phyloP scores from a whole-genome alignment of 2,113 vertebrate species.

The Leucosticte australis region DNA sequence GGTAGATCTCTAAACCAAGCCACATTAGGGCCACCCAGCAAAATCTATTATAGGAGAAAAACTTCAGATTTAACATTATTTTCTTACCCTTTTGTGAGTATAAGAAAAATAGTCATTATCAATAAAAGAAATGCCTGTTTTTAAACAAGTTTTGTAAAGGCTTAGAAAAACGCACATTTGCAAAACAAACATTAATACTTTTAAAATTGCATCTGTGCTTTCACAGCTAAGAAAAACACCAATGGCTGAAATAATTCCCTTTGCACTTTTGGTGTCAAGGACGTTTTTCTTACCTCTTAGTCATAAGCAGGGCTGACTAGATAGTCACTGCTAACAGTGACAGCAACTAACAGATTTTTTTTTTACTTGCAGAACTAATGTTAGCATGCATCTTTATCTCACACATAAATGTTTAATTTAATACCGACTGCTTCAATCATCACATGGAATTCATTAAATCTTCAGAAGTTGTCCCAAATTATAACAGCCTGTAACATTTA shows the following conservation, averaged over 20 bases:
- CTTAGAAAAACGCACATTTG: constrained; percentile 11
- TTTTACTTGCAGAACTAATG: background rate
- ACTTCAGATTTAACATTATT: background rate
- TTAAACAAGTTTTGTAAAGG: background rate
- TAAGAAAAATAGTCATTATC: background rate
- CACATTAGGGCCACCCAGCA: constrained; percentile 21
- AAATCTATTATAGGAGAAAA: background rate
- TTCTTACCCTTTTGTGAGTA: background rate
- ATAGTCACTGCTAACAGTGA: background rate
- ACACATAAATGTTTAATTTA: background rate
- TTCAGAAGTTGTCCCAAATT: background rate
- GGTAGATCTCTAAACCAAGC: constrained; percentile 36
- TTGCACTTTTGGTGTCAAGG: background rate
- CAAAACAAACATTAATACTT: background rate
- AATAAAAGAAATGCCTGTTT: background rate
- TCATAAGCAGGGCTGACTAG: background rate
- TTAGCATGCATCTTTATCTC: background rate
- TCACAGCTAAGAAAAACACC: background rate
- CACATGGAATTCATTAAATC: background rate
- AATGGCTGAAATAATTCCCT: background rate
- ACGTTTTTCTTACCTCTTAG: constrained; percentile 13
- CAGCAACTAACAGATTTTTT: background rate
- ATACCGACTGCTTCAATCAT: background rate
- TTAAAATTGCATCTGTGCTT: constrained; percentile 1
- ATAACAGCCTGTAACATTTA: background rate